Conservation (phyloP, 2,113 vertebrate species). For the Gila orcuttii region DNA sequence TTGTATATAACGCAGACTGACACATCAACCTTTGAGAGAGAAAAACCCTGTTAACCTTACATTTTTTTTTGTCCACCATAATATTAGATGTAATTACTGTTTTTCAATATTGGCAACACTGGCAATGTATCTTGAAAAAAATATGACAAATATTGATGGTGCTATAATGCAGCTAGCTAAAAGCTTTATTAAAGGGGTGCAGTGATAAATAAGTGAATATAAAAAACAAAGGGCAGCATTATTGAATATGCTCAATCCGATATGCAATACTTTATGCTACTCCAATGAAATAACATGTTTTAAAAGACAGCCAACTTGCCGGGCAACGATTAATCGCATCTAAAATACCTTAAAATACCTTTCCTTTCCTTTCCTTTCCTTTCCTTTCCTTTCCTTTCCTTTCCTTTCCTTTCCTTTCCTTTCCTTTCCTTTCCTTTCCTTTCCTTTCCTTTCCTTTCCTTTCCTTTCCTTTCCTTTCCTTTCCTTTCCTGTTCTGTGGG, state of each 20-base stretch:
- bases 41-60: neutral
- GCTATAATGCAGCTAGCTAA: neutral
- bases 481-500: too few species aligned
- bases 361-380: too few species aligned
- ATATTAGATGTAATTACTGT: neutral
- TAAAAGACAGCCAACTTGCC: neutral
- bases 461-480: too few species aligned
- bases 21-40: neutral
- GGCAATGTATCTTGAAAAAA: slow-evolving; percentile 37
- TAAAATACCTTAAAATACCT: too few species aligned
- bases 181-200: neutral
- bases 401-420: too few species aligned
- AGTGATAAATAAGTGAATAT: slow-evolving; percentile 28
- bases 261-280: neutral
- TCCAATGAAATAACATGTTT: neutral
- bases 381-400: too few species aligned
- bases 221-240: neutral
- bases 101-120: slow-evolving; percentile 15
- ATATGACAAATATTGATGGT: slow-evolving; percentile 26
- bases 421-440: too few species aligned
- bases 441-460: too few species aligned
- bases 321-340: too few species aligned
- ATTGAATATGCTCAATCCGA: neutral
- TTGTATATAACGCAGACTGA: neutral
- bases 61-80: neutral